Conservation (phyloP, 2,888 invertebrate species). For the Lapara coniferarum region DNA sequence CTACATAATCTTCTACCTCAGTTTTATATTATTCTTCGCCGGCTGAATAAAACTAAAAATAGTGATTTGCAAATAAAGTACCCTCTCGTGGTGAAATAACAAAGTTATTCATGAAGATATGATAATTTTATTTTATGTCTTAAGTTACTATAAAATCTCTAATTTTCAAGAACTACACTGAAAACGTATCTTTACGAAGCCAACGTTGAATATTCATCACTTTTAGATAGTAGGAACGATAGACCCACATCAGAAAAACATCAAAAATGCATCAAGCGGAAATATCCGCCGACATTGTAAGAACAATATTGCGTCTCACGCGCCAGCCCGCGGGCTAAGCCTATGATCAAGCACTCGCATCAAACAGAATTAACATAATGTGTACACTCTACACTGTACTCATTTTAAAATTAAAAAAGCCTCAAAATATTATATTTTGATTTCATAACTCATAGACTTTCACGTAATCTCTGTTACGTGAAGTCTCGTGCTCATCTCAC, state of each 20-base stretch:
- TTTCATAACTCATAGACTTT: neutral
- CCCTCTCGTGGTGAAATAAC: constrained; percentile 30
- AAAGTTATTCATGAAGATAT: constrained; percentile 11
- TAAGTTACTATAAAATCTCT: constrained; percentile 3
- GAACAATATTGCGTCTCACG: constrained; percentile 75
- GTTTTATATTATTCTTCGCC: neutral
- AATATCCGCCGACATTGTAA: constrained; percentile 76
- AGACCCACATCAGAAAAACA: constrained; percentile 84
- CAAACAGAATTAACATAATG: constrained; percentile 21
- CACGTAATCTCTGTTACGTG: neutral
- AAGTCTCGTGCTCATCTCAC: neutral
- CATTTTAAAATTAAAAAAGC: constrained; percentile 6
- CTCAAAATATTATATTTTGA: neutral
- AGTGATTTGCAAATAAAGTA: constrained; percentile 23
- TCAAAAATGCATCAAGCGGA: constrained; percentile 85
- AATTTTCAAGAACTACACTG: constrained; percentile 27
- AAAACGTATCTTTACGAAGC: constrained; percentile 67
- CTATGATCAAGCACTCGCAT: constrained; percentile 24
- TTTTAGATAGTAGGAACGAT: constrained; percentile 81
- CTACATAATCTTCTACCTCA: neutral
- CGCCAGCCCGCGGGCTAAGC: constrained; percentile 19
- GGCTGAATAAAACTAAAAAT: constrained; percentile 8
- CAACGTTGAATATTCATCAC: constrained; percentile 81
- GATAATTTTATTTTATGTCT: constrained; percentile 23
- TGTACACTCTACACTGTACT: neutral